Conservation (phyloP, 2,797 vertebrate species). For the Rhabdophis nuchalis region DNA sequence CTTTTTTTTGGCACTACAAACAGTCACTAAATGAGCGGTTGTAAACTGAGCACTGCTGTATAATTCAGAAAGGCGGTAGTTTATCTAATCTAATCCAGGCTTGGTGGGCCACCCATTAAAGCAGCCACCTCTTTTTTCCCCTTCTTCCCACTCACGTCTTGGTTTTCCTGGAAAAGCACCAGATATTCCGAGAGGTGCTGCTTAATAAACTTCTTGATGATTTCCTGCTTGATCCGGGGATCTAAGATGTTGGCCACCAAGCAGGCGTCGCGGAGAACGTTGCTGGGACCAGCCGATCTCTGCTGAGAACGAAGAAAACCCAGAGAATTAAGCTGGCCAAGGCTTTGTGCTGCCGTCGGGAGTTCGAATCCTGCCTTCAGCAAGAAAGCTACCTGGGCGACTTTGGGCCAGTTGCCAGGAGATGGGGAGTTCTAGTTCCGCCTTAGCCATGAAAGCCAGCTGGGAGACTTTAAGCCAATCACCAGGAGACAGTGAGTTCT, state of each 20-base stretch:
- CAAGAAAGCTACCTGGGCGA: neutral
- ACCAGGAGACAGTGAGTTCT: neutral
- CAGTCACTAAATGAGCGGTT: no score
- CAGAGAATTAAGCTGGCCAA: neutral
- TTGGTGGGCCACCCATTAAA: no score
- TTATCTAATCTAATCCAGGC: no score
- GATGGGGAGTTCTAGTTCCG: no score
- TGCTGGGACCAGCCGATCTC: conserved; percentile 93
- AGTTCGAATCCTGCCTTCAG: neutral
- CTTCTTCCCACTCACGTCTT: conserved; percentile 81
- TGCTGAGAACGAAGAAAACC: conserved; percentile 58
- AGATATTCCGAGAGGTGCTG: conserved; percentile 96
- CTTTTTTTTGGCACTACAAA: no score
- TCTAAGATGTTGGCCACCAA: conserved; percentile 94
- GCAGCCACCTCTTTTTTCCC: no score
- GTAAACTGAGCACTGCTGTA: no score
- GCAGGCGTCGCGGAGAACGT: conserved; percentile 92
- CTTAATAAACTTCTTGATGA: conserved; percentile 98
- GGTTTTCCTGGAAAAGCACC: conserved; percentile 98
- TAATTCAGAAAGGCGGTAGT: no score
- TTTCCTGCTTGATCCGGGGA: conserved; percentile 94
- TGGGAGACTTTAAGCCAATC: neutral
- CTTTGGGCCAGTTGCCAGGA: no score
- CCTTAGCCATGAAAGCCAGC: no score
- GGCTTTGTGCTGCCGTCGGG: neutral